Conservation (phyloP, 2,888 invertebrate species). For the Griposia aprilina region DNA sequence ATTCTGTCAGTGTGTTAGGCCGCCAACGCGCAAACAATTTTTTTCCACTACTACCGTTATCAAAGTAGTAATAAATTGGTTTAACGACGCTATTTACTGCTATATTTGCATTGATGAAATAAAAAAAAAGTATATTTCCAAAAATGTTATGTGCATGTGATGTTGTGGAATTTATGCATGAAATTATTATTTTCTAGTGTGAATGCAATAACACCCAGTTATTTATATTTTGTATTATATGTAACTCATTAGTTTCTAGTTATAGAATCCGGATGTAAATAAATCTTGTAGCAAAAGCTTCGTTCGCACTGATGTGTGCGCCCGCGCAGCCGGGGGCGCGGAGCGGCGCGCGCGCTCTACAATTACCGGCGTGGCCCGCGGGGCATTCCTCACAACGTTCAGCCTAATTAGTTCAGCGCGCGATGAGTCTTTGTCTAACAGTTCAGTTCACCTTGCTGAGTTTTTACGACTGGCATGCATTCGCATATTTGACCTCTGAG, state of each 20-base stretch:
- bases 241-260: constrained; percentile 64
- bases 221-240: constrained; percentile 48
- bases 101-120: constrained; percentile 72
- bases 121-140: constrained; percentile 45
- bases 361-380: constrained; percentile 83
- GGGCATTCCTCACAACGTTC: constrained; percentile 84
- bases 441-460: constrained; percentile 86
- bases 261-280: constrained; percentile 88
- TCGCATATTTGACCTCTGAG: constrained; percentile 78
- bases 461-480: constrained; percentile 78
- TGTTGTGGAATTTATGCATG: constrained; percentile 5
- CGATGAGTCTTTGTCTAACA: constrained; percentile 89
- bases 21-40: constrained; percentile 68
- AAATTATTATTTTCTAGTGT: constrained; percentile 13
- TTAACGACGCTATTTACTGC: constrained; percentile 73
- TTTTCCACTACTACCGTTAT: constrained; percentile 74
- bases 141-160: constrained; percentile 6
- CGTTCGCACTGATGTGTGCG: constrained; percentile 73
- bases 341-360: constrained; percentile 77
- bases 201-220: constrained; percentile 24
- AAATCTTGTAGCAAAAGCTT: constrained; percentile 82
- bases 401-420: constrained; percentile 85
- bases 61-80: constrained; percentile 70
- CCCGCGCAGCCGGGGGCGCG: constrained; percentile 68
- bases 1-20: constrained; percentile 66